phyloP scores from a whole-genome alignment of 2,797 vertebrate genomes.

The Megaceryle alcyon region DNA sequence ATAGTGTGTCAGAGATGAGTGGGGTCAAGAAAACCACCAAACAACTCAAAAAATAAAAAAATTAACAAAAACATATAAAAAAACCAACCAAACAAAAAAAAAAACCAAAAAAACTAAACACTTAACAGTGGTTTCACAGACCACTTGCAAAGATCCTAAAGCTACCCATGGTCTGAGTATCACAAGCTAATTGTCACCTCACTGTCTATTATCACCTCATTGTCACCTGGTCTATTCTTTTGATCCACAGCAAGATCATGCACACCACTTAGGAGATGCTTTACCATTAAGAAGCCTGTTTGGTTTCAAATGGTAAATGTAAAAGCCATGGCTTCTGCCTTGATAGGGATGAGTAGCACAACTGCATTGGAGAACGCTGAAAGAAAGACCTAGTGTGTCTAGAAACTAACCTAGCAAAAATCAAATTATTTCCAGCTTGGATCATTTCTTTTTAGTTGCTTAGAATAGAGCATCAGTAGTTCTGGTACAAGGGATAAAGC shows the following conservation, averaged over 20 bases:
- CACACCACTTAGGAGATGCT: background rate
- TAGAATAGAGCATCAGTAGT: accelerated
- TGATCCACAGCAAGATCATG: background rate
- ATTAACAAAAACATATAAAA: background rate
- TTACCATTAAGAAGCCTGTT: background rate
- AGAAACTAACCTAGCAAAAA: background rate
- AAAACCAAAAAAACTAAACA: background rate
- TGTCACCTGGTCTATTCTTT: background rate
- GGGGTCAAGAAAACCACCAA: background rate
- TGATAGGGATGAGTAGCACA: background rate
- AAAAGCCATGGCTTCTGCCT: background rate
- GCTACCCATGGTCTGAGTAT: background rate
- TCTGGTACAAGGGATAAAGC: background rate
- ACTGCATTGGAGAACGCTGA: background rate
- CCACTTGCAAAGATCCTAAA: background rate
- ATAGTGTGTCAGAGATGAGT: background rate
- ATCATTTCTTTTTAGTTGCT: background rate
- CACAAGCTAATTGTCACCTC: background rate
- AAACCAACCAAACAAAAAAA: background rate
- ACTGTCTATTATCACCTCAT: no score
- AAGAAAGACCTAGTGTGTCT: background rate
- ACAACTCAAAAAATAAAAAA: background rate
- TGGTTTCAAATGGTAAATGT: background rate
- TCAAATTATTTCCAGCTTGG: background rate
- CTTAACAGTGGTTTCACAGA: background rate